Evolutionary conservation across 2,113 vertebrate species (phyloP).

Genomic region (Charadrius vociferus): DNA sequence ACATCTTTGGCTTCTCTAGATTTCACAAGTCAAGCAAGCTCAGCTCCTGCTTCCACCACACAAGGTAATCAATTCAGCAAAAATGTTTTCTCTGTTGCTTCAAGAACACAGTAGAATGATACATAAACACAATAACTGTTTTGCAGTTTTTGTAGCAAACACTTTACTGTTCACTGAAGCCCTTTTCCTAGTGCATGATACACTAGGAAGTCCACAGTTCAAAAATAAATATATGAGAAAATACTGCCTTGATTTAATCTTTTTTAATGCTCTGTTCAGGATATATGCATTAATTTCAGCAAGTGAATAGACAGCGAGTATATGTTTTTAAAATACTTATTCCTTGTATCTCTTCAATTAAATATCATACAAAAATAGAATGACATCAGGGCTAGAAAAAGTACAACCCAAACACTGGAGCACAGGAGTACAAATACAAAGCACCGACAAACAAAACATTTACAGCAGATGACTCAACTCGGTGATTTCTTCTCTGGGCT

Average conservation of each 20-base stretch:
- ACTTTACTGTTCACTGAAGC: neutral
- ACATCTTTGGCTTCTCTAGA: neutral
- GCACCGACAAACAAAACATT: neutral
- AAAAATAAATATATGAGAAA: neutral
- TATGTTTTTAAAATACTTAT: neutral
- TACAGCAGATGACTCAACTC: neutral
- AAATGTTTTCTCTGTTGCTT: neutral
- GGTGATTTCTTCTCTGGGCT: neutral
- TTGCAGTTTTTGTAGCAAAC: neutral
- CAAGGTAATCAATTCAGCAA: constrained; percentile 7
- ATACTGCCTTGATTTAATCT: neutral
- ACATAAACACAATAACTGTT: neutral
- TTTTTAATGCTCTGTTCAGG: neutral
- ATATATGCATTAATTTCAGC: neutral
- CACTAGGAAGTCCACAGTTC: neutral
- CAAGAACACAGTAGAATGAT: neutral
- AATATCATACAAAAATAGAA: neutral
- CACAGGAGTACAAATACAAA: neutral
- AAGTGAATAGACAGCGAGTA: neutral
- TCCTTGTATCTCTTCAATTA: neutral
- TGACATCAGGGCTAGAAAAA: neutral
- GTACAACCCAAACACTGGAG: neutral
- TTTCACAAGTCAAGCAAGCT: neutral
- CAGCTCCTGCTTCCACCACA: neutral
- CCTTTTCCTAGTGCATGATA: neutral